These are phyloP conservation scores for Plagodis dolabraria DNA, from an alignment of 2,888 invertebrate genomes.

Conservation along the genomic window DNA sequence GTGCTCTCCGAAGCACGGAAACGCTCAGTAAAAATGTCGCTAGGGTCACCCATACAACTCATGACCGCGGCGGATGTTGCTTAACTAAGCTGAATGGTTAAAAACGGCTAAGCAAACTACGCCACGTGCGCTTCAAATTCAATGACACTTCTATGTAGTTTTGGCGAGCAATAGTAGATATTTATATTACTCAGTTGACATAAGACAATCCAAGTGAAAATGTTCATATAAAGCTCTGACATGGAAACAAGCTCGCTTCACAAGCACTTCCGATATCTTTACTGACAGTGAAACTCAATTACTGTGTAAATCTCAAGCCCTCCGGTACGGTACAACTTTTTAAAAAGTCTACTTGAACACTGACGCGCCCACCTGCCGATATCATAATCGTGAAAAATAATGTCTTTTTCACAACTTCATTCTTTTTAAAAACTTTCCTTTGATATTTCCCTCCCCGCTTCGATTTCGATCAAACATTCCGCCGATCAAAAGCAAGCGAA, in stretches of 20 bases:
- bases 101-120: too few relatives aligned
- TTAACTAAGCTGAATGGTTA: too few relatives aligned
- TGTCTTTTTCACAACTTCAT: conserved; percentile 55
- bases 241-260: neutral
- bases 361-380: conserved; percentile 64
- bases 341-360: conserved; percentile 19
- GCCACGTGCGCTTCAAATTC: too few relatives aligned
- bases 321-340: conserved; percentile 28
- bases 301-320: conserved; percentile 21
- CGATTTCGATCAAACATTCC: conserved; percentile 73
- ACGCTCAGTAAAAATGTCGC: too few relatives aligned
- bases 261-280: conserved; percentile 12
- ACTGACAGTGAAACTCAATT: conserved; percentile 19
- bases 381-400: conserved; percentile 71
- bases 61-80: too few relatives aligned
- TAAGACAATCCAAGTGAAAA: too few relatives aligned
- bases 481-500: conserved; percentile 62
- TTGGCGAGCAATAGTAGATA: too few relatives aligned
- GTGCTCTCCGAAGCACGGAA: too few relatives aligned
- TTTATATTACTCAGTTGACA: too few relatives aligned
- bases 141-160: too few relatives aligned
- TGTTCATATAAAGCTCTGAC: too few relatives aligned
- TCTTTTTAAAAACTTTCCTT: conserved; percentile 64
- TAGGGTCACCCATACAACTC: too few relatives aligned
- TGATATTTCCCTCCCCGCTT: conserved; percentile 65